Conservation (phyloP, 1,140 invertebrate species). For the Muscidifurax raptorellus region DNA sequence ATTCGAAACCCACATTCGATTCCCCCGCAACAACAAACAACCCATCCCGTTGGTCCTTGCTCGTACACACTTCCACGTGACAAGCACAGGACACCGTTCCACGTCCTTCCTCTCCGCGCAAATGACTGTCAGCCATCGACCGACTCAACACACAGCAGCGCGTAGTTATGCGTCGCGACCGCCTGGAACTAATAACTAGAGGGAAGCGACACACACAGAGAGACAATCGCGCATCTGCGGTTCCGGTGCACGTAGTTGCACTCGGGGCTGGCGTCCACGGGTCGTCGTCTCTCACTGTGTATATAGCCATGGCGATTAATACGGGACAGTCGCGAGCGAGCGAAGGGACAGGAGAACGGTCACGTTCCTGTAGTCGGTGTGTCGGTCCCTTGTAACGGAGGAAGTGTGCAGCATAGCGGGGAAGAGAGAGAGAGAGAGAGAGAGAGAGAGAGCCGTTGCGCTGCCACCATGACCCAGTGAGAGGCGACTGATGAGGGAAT, state of each 20-base stretch:
- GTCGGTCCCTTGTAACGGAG: conserved; percentile 13
- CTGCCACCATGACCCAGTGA: conserved; percentile 33
- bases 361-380: conserved; percentile 36
- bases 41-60: neutral
- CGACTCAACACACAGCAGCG: neutral
- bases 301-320: conserved; percentile 56
- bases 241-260: neutral
- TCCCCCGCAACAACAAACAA: too few relatives aligned
- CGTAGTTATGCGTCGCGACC: neutral
- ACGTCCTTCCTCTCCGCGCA: neutral
- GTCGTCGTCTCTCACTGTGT: neutral
- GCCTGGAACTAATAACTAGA: neutral
- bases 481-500: neutral
- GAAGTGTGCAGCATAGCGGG: neutral
- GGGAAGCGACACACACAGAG: neutral
- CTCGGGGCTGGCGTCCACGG: neutral
- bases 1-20: too few relatives aligned
- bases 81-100: too few relatives aligned
- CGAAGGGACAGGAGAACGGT: conserved; percentile 13
- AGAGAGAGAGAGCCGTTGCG: neutral
- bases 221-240: neutral
- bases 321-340: conserved; percentile 53
- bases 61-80: too few relatives aligned
- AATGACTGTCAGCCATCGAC: neutral
- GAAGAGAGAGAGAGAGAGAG: neutral